phyloP scores from a whole-genome alignment of 2,113 vertebrate species.

The Bambusicola thoracicus region DNA sequence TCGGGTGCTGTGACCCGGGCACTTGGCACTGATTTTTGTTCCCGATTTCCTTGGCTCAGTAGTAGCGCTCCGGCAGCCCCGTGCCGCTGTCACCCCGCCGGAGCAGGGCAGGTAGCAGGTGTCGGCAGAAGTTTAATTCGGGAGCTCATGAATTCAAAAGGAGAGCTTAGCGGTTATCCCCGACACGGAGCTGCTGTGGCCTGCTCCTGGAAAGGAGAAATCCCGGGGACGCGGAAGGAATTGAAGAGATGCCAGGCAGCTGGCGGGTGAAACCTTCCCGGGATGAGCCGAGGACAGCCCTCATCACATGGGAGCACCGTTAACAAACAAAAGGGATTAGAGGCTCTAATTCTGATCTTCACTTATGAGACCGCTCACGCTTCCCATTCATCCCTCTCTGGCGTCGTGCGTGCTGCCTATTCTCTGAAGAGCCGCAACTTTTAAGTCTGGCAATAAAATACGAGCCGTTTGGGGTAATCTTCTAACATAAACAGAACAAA shows the following conservation, averaged over 20 bases:
- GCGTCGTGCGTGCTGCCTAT: neutral
- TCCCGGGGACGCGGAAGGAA: constrained; percentile 50
- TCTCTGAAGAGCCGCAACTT: constrained; percentile 24
- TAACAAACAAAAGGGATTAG: constrained; percentile 40
- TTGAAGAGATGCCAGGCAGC: constrained; percentile 24
- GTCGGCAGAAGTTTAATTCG: constrained; percentile 71
- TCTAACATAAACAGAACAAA: neutral
- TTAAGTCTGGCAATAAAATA: neutral
- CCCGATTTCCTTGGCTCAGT: rapidly evolving
- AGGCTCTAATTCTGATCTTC: neutral
- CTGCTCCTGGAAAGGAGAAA: constrained; percentile 51
- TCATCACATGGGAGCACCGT: neutral
- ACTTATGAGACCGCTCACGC: neutral
- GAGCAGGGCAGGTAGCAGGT: constrained; percentile 60
- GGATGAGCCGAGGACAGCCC: constrained; percentile 1
- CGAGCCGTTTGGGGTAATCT: neutral
- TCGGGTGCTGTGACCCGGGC: neutral
- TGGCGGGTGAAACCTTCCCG: neutral
- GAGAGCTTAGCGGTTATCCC: constrained; percentile 56
- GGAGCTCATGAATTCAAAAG: constrained; percentile 66
- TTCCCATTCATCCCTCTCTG: neutral
- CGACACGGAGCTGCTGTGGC: constrained; percentile 35
- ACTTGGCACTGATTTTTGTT: neutral
- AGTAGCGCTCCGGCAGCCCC: neutral
- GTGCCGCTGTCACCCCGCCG: neutral